Evolutionary conservation across 2,888 invertebrate genomes (phyloP).

Genomic region (Dryadula phaetusa): DNA sequence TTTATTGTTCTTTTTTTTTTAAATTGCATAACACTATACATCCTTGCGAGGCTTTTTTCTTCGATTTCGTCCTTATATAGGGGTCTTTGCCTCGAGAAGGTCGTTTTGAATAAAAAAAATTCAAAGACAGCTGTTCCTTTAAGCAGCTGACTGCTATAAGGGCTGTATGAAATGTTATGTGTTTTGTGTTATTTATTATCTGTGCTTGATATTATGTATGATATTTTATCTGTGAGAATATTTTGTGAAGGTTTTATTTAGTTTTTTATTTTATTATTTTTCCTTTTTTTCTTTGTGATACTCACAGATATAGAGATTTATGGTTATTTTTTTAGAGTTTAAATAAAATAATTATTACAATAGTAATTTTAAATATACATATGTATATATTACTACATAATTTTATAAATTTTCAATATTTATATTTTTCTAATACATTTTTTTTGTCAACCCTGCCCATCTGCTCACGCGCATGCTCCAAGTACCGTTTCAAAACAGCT

Average conservation of each 20-base stretch:
- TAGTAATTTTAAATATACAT: too few relatives aligned
- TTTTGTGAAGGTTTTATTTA: too few relatives aligned
- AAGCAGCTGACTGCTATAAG: conserved; percentile 54
- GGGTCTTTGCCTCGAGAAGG: conserved; percentile 43
- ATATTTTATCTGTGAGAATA: not conserved
- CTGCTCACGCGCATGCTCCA: conserved; percentile 59
- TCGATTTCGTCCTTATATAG: conserved; percentile 19
- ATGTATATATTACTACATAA: too few relatives aligned
- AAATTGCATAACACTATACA: conserved; percentile 14
- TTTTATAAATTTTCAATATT: not conserved
- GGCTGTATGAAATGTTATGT: conserved; percentile 40
- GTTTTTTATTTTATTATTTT: not conserved
- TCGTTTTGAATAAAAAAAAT: conserved; percentile 37
- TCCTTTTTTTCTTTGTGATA: too few relatives aligned
- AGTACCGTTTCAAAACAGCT: conserved; percentile 78
- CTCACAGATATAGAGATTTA: too few relatives aligned
- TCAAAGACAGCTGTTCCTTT: conserved; percentile 44
- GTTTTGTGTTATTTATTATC: conserved; percentile 14
- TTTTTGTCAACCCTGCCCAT: conserved; percentile 52
- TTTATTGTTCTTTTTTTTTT: conserved; percentile 4
- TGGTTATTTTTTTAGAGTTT: too few relatives aligned
- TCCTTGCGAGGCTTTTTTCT: conserved; percentile 28
- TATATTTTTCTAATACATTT: conserved; percentile 2
- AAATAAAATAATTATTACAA: too few relatives aligned
- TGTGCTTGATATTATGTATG: not conserved